Evolutionary conservation across 2,113 vertebrate genomes (phyloP).

Genomic region (Fulica atra): DNA sequence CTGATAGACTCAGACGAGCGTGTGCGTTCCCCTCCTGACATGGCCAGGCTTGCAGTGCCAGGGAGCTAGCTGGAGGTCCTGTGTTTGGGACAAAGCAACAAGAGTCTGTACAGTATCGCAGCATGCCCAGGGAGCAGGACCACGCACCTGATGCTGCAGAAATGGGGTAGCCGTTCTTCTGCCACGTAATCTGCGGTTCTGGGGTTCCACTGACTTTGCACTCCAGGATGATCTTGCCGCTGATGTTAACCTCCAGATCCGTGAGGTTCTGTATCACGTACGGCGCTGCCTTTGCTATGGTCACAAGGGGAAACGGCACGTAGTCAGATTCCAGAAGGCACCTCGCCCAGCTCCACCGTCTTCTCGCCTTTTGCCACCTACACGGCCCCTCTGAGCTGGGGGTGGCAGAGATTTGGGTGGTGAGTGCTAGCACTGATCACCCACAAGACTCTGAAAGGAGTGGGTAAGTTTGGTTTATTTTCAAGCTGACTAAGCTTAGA

Average conservation of each 20-base stretch:
- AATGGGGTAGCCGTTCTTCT: constrained; percentile 81
- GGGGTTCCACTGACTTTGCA: constrained; percentile 83
- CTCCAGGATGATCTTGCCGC: constrained; percentile 82
- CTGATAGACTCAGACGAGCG: background rate
- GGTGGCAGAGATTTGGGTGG: background rate
- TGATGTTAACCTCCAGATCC: constrained; percentile 85
- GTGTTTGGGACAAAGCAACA: too few species aligned
- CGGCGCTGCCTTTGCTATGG: constrained; percentile 76
- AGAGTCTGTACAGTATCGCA: rapidly evolving
- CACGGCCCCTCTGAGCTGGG: background rate
- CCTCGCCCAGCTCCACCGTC: background rate
- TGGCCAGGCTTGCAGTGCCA: background rate
- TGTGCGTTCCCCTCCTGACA: background rate
- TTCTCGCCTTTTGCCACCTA: background rate
- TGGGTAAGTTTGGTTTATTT: background rate
- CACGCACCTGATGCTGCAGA: constrained; percentile 82
- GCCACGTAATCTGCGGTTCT: constrained; percentile 79
- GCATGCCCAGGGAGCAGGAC: rapidly evolving
- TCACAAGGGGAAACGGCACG: background rate
- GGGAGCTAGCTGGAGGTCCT: background rate
- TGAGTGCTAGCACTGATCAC: background rate
- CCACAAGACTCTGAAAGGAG: background rate
- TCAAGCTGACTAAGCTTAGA: background rate
- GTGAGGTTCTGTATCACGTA: constrained; percentile 85
- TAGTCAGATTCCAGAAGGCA: background rate